These are phyloP conservation scores for Microtus ochrogaster DNA, from an alignment of 2,113 vertebrate genomes.

Conservation along the genomic window DNA sequence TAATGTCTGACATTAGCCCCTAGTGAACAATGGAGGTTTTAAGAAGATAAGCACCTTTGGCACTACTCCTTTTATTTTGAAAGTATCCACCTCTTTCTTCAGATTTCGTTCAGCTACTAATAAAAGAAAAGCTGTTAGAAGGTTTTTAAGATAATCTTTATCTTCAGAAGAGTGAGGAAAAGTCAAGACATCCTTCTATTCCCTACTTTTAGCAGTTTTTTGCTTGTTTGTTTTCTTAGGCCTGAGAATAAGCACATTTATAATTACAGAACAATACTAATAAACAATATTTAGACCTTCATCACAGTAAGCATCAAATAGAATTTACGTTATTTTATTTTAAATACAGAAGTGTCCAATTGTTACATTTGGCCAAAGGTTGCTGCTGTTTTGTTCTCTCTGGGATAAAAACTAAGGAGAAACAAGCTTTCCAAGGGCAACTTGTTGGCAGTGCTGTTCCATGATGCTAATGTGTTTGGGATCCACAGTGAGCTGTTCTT, in stretches of 20 bases:
- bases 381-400: slow-evolving; percentile 25
- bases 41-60: slow-evolving; percentile 81
- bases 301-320: neutral
- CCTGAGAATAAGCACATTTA: slow-evolving; percentile 39
- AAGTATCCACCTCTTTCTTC: slow-evolving; percentile 84
- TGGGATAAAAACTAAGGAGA: neutral
- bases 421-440: neutral
- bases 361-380: neutral
- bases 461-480: neutral
- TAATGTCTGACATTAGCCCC: slow-evolving; percentile 79
- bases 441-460: neutral
- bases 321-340: slow-evolving; percentile 60
- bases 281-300: neutral
- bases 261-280: slow-evolving; percentile 45
- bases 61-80: slow-evolving; percentile 80
- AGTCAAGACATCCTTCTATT: neutral
- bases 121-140: slow-evolving; percentile 82
- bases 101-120: slow-evolving; percentile 83
- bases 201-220: slow-evolving; percentile 11
- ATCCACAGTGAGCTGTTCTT: neutral
- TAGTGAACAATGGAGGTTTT: slow-evolving; percentile 82
- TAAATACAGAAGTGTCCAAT: neutral
- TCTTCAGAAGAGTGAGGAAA: slow-evolving; percentile 62
- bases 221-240: neutral
- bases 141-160: slow-evolving; percentile 84